A percentile compares a stretch with the other conserved stretches of the same genome.
Evolutionary conservation across 2,888 invertebrate genomes (phyloP).

Genomic region (Creontiades dilutus): DNA sequence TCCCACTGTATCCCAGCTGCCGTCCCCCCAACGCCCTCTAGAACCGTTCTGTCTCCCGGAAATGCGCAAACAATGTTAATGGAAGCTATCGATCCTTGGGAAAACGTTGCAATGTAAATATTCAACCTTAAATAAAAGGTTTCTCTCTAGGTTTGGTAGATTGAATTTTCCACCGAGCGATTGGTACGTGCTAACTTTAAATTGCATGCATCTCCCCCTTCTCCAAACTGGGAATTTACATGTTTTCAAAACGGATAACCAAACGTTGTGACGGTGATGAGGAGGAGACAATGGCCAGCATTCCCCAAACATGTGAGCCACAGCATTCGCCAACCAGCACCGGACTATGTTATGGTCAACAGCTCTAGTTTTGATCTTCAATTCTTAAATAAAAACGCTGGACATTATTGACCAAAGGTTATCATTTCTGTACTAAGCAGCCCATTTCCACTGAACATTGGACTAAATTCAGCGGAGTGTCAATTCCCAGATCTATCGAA

Average conservation of each 20-base stretch:
- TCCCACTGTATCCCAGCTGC: neutral
- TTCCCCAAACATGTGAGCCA: too few relatives aligned
- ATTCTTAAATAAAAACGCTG: too few relatives aligned
- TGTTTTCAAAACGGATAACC: neutral
- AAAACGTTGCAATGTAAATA: slow-evolving; percentile 49
- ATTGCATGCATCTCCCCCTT: neutral
- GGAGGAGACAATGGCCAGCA: too few relatives aligned
- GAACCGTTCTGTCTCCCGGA: slow-evolving; percentile 7
- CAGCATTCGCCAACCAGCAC: too few relatives aligned
- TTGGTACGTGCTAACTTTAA: neutral
- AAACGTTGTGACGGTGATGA: neutral
- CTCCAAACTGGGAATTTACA: neutral
- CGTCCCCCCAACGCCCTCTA: neutral
- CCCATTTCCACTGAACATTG: too few relatives aligned
- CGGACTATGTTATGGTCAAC: too few relatives aligned
- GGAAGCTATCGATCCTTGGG: slow-evolving; percentile 47
- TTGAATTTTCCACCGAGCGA: neutral
- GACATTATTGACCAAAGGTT: too few relatives aligned
- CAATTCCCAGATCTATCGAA: too few relatives aligned
- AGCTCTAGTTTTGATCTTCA: too few relatives aligned
- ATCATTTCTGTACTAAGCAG: too few relatives aligned
- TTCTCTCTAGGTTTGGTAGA: neutral
- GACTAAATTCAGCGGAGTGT: too few relatives aligned
- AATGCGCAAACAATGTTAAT: slow-evolving; percentile 50
- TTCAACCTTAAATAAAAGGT: slow-evolving; percentile 13